Evolutionary conservation across 1,140 invertebrate genomes (phyloP), one percentile per base, ranked within the genome.

Genomic region (Conus betulinus): DNA sequence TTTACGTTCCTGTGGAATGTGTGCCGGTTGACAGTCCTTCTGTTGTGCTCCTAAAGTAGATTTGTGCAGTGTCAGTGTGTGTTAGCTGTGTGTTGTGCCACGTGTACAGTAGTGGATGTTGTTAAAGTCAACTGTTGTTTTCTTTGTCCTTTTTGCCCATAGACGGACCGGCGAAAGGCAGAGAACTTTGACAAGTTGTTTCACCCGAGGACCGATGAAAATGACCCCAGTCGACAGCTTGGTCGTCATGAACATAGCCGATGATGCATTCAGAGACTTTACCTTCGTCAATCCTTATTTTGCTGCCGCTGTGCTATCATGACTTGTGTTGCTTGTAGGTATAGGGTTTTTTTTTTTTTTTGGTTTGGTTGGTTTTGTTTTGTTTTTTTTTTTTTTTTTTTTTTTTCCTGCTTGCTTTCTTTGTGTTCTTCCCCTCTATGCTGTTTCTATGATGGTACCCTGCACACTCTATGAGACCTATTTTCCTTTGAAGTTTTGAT

Each of bases 171-270:
- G 57, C 94, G 95, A 86, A 95, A 95, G 89, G 97, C 95, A 27
- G 97, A 97, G 94, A 97, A 97, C 95, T 97, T 97, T 94, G 97
- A 97, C 95, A 95, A 96, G 88, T 95, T 96, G 91, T 97, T n/a
- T 97, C 95, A 96, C 96, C n/a, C 95, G 95, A 78, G 94, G 96
- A 55, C 95, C 95, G 76, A 94, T 96, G 88, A 96, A 96, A 89
- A 93, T 97, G 92, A 97, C 96, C 3, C 96, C 96, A 57, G n/a
- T 96, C 63, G 96, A 97, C 93, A 95, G 94, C 90, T 91, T 95
- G 90, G 96, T 97, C 86, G 94, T 97, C 89, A 95, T 96, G 89
- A 96, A 96, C 91, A 93, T 97, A 89, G 96, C 96, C 86, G 96
- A 96, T 84, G 95, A 96, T 91, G 96, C 96, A 92, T 97, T 97